Evolutionary conservation across 2,797 vertebrate genomes (phyloP).

Genomic region (Lagorchestes hirsutus): DNA sequence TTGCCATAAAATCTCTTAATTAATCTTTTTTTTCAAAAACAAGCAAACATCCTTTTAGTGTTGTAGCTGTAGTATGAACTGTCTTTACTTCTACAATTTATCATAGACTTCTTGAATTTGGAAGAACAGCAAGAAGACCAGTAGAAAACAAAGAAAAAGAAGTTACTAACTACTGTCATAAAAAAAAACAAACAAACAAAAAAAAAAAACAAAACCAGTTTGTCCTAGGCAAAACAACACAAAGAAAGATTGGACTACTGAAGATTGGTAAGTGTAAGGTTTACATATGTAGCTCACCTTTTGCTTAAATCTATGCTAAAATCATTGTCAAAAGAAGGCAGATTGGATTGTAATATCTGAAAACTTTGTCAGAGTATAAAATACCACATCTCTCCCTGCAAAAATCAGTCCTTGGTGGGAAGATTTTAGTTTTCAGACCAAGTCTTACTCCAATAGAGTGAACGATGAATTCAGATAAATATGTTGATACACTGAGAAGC

Average conservation of each 20-base stretch:
- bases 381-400: no score
- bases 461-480: background rate
- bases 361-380: background rate
- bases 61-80: background rate
- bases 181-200: background rate
- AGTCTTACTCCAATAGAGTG: background rate
- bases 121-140: background rate
- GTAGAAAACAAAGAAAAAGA: background rate
- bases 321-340: background rate
- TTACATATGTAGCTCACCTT: background rate
- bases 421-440: background rate
- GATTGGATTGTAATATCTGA: background rate
- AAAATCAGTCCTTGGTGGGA: background rate
- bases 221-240: background rate
- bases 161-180: background rate
- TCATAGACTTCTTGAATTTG: background rate
- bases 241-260: background rate
- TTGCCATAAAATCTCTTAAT: background rate
- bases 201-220: background rate
- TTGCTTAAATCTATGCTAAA: background rate
- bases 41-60: background rate
- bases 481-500: background rate
- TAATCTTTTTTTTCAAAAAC: background rate
- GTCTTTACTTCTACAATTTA: background rate
- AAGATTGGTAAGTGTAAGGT: background rate